Evolutionary conservation across 1,140 invertebrate genomes (phyloP).

Genomic region (Temnothorax curvispinosus): DNA sequence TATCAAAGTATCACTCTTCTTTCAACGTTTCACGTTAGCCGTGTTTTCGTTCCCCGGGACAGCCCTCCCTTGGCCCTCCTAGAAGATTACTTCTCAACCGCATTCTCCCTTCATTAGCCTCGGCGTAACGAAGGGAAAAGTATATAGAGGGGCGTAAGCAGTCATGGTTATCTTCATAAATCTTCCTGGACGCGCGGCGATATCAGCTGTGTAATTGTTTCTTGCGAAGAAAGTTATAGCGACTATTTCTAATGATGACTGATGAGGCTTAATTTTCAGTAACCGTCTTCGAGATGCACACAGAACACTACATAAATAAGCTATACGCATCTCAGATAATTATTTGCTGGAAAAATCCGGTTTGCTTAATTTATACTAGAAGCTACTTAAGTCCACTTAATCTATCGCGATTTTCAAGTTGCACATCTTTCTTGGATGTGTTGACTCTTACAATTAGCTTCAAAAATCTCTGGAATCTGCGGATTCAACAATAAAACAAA

Average conservation of each 20-base stretch:
- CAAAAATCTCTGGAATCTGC: background rate
- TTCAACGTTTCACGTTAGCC: background rate
- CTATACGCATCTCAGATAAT: background rate
- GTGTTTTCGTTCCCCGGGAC: conserved; percentile 7
- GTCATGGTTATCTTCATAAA: conserved; percentile 44
- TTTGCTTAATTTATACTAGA: background rate
- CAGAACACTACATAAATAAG: background rate
- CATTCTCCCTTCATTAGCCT: conserved; percentile 44
- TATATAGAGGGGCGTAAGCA: conserved; percentile 31
- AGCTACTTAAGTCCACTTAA: background rate
- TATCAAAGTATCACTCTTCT: background rate
- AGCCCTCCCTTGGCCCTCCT: background rate
- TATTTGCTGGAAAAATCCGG: background rate
- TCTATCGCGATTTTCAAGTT: background rate
- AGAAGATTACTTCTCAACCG: conserved; percentile 34
- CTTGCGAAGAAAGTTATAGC: conserved; percentile 44
- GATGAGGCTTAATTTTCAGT: conserved; percentile 34
- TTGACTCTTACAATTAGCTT: background rate
- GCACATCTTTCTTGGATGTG: background rate
- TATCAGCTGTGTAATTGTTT: conserved; percentile 55
- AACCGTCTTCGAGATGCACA: background rate
- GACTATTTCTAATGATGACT: conserved; percentile 37
- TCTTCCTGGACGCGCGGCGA: conserved; percentile 22
- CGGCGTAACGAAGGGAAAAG: conserved; percentile 41
- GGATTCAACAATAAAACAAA: background rate